Evolutionary conservation across 2,113 vertebrate genomes (phyloP), one percentile per base, ranked within the genome.

Genomic region (Mus spicilegus): DNA sequence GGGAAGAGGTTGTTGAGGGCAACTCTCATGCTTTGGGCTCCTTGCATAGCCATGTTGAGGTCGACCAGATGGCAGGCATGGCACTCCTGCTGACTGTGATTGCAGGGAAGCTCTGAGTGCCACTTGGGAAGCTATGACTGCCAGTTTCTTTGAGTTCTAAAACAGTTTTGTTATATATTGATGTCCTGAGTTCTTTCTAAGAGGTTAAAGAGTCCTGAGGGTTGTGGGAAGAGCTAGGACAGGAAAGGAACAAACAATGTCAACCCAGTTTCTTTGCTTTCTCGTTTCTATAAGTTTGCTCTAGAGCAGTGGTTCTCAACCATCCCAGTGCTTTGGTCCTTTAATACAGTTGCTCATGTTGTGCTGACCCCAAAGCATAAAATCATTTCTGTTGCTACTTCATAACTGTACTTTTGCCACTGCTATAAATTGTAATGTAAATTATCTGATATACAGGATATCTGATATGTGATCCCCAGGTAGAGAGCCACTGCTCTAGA

Each of bases 31-130:
- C 30, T 49, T 77, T 46, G 42, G 82, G 69, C 9, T 86, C 54
- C 89, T 91, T 73, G 28, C n/a, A 61, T 9, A 49, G 7, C 9
- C 0, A 2, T 72, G 51, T 61, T 1, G 1, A 72, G 33, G 78
- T 2, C 3, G 88, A 76, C 33, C 22, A 30, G 76, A 42, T 3
- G 67, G 20, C 54, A 54, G 13, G 33, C 7, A n/a, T 19, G 19
- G 16, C 0, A 0, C 17, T 24, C 14, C 56, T 5, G 46, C 30
- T 20, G 8, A 42, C 0, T 2, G 33, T 0, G 30, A 56, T 4
- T n/a, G 7, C 24, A 11, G 9, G 33, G 82, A 1, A 0, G 10
- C 22, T 94, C 76, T 56, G 49, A 30, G 58, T 75, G 39, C 39
- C 61, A 86, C 16, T 65, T 82, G 78, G 46, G 24, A 73, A 95